Evolutionary conservation across 2,888 invertebrate species (phyloP), one percentile per base, ranked within the genome.

Genomic region (Agrotis clavis): DNA sequence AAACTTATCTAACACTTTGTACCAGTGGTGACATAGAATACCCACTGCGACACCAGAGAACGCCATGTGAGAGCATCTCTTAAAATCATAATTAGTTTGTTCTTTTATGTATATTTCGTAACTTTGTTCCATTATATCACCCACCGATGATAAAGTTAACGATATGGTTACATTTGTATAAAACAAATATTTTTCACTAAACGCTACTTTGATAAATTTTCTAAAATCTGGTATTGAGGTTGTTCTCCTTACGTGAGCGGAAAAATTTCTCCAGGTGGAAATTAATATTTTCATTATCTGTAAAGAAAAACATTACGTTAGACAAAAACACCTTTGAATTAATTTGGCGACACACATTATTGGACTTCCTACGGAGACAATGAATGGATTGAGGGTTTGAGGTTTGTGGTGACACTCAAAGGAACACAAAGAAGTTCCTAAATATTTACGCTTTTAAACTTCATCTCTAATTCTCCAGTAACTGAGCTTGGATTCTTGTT

Each of bases 11-110:
- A 99, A 94, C 82, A 97, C 96, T 88, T 97, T 97, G 91, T 99
- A 99, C 99, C 99, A 99, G 90, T 97, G 97, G 89, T 99, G 99
- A 87, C 98, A 98, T 18, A 98, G 92, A 4, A 98, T 94, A 45
- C 99, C 99, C 1, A 99, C 97, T 1, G 98, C 97, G 53, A 98
- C 96, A 7, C 99, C 99, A 13, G 98, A 98, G 67, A 97, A 95
- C 2, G 97, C 97, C 98, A 99, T 99, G 77, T 98, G 97, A 70
- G 95, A 91, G 4, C 98, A 98, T 82, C 99, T 96, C 77, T 89
- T 94, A 18, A 88, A 84, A 87, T 98, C 97, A 96, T 97, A 98
- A 79, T 92, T 92, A 5, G 97, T 94, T 81, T 97, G 93, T 78
- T 97, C 97, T 19, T 97, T 96, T 72, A 94, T 97, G 64, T 97